Percentiles rank a stretch among this genome's conserved stretches.
These are phyloP conservation scores for Taenaris catops DNA, from an alignment of 2,888 invertebrate genomes.

Conservation along the genomic window DNA sequence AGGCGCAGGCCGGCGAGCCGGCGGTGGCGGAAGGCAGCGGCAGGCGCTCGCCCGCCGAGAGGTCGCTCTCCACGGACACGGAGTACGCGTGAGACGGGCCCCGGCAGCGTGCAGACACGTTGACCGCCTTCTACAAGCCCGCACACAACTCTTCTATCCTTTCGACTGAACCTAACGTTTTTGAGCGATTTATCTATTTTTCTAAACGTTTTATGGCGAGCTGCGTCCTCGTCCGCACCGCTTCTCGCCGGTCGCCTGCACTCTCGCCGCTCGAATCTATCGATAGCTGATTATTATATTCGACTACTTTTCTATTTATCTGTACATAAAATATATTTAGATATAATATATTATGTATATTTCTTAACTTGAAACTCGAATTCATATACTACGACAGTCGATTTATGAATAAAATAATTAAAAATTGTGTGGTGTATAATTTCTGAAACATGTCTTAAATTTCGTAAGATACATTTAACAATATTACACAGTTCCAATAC, in stretches of 20 bases:
- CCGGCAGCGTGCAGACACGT: slow-evolving; percentile 19
- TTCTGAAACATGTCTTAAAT: too few relatives aligned
- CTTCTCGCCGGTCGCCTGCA: slow-evolving; percentile 75
- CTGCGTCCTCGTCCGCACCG: slow-evolving; percentile 76
- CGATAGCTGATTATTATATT: slow-evolving; percentile 77
- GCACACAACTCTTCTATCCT: slow-evolving; percentile 62
- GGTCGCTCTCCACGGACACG: slow-evolving; percentile 84
- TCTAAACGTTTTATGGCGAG: slow-evolving; percentile 78
- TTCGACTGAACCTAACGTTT: slow-evolving; percentile 77
- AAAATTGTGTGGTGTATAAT: slow-evolving; percentile 26
- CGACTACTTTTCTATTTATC: slow-evolving; percentile 79
- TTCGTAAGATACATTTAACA: too few relatives aligned
- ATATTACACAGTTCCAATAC: too few relatives aligned
- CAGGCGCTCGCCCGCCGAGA: slow-evolving; percentile 76
- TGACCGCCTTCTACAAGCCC: slow-evolving; percentile 38
- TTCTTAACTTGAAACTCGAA: slow-evolving; percentile 77
- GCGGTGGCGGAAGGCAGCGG: slow-evolving; percentile 50
- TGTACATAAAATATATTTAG: slow-evolving; percentile 80
- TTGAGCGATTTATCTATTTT: slow-evolving; percentile 80
- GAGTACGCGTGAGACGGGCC: slow-evolving; percentile 84
- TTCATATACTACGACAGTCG: slow-evolving; percentile 78
- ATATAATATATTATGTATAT: slow-evolving; percentile 79
- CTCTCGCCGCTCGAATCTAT: slow-evolving; percentile 76
- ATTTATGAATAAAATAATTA: slow-evolving; percentile 71
- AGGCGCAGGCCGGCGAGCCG: slow-evolving; percentile 80